Conservation (phyloP, 37 sponge, comb jelly and placozoan genomes). For the Axinella damicornis region DNA sequence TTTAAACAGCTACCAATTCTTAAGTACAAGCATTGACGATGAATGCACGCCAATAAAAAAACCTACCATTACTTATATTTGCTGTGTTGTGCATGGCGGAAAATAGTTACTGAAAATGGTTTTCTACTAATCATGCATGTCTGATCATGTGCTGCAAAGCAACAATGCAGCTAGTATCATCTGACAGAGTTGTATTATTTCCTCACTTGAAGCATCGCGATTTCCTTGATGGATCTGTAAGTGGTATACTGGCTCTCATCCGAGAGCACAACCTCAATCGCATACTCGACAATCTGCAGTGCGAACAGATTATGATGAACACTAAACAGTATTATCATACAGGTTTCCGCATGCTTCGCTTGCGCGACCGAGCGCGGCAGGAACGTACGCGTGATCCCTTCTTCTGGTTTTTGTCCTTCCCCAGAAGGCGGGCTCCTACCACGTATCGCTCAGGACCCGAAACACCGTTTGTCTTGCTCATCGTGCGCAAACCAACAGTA, state of each 20-base stretch:
- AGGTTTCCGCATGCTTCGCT: background rate
- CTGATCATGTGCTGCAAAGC: too few species aligned
- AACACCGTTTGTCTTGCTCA: too few species aligned
- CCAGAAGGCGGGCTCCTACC: constrained; percentile 52
- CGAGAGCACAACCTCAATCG: constrained; percentile 60
- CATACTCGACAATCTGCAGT: constrained; percentile 54
- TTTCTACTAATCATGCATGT: too few species aligned
- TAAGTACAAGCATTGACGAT: too few species aligned
- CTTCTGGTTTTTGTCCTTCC: constrained; percentile 19
- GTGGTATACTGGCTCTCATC: constrained; percentile 71
- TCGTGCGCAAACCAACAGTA: too few species aligned
- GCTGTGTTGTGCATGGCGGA: too few species aligned
- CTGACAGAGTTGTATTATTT: background rate
- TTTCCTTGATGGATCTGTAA: constrained; percentile 59
- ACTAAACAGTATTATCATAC: too few species aligned
- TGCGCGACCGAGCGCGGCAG: background rate
- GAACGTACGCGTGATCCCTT: background rate
- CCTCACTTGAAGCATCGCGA: constrained; percentile 53
- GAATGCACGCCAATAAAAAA: too few species aligned
- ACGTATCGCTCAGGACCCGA: constrained; percentile 18
- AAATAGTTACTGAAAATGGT: too few species aligned
- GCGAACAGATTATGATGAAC: background rate
- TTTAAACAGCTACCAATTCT: too few species aligned
- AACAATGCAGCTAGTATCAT: too few species aligned
- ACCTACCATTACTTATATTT: too few species aligned